Percentiles rank a stretch among this genome's conserved stretches.
phyloP scores from a whole-genome alignment of 2,113 vertebrate genomes.

The Heterotilapia buettikoferi region DNA sequence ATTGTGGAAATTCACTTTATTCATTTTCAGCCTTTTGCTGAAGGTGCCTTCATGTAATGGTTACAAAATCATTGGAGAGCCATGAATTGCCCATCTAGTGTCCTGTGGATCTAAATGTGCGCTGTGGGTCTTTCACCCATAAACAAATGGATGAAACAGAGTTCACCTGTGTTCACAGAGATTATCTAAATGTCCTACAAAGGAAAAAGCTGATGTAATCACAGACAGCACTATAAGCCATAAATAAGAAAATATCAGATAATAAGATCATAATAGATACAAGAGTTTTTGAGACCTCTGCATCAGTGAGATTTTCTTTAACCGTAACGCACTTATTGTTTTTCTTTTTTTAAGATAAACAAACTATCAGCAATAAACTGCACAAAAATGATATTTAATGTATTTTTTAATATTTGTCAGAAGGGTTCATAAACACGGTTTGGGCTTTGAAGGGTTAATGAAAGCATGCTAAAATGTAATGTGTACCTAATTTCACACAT shows the following conservation, averaged over 20 bases:
- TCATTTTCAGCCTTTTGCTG: neutral
- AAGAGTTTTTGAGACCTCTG: neutral
- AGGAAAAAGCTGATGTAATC: neutral
- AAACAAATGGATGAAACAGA: neutral
- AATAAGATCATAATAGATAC: neutral
- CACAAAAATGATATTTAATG: neutral
- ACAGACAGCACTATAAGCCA: neutral
- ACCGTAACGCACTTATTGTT: neutral
- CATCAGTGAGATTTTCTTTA: neutral
- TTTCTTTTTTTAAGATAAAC: neutral
- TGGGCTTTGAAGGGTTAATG: neutral
- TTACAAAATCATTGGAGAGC: neutral
- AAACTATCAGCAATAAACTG: rapidly evolving
- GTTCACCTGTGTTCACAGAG: neutral
- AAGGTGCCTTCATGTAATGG: neutral
- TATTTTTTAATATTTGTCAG: neutral
- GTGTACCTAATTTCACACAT: neutral
- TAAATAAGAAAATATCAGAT: neutral
- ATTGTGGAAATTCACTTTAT: neutral
- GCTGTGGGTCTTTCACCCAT: neutral
- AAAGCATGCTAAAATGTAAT: neutral
- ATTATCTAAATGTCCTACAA: neutral
- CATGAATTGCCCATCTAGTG: neutral
- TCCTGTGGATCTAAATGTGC: neutral
- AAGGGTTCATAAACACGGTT: rapidly evolving